phyloP scores from a whole-genome alignment of 2,113 vertebrate species.

The Guaruba guarouba region DNA sequence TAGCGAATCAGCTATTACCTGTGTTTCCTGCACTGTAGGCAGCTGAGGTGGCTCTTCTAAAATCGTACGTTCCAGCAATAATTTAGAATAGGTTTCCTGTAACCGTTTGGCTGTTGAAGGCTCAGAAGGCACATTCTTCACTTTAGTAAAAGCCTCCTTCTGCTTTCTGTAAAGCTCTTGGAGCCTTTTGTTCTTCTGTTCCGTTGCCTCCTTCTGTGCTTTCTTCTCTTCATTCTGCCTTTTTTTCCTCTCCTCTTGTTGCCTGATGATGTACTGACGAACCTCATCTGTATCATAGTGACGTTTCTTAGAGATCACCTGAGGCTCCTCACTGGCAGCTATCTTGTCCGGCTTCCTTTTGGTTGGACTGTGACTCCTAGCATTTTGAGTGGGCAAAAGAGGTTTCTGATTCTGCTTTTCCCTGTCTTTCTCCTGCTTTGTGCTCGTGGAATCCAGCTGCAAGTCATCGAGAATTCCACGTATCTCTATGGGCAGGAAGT shows the following conservation, averaged over 20 bases:
- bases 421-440: slow-evolving; percentile 63
- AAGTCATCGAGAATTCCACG: slow-evolving; percentile 91
- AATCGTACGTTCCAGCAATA: slow-evolving; percentile 78
- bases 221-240: slow-evolving; percentile 88
- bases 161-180: slow-evolving; percentile 95
- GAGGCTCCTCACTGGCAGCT: slow-evolving; percentile 73
- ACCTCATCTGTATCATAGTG: slow-evolving; percentile 92
- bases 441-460: slow-evolving; percentile 77
- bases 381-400: slow-evolving; percentile 55
- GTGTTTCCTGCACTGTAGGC: slow-evolving; percentile 61
- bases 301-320: slow-evolving; percentile 82
- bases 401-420: slow-evolving; percentile 67
- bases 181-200: slow-evolving; percentile 86
- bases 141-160: slow-evolving; percentile 75
- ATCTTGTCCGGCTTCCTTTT: slow-evolving; percentile 76
- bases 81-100: slow-evolving; percentile 86
- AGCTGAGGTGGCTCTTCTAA: slow-evolving; percentile 71
- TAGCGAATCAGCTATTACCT: slow-evolving; percentile 66
- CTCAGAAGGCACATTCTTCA: slow-evolving; percentile 61
- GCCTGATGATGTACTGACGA: slow-evolving; percentile 88
- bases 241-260: slow-evolving; percentile 90
- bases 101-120: slow-evolving; percentile 70
- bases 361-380: slow-evolving; percentile 82
- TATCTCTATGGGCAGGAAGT: slow-evolving; percentile 87
- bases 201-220: slow-evolving; percentile 83